Percentiles rank a stretch among this genome's conserved stretches.
Conservation (phyloP, 1,140 invertebrate genomes). For the Bombus superbus region DNA sequence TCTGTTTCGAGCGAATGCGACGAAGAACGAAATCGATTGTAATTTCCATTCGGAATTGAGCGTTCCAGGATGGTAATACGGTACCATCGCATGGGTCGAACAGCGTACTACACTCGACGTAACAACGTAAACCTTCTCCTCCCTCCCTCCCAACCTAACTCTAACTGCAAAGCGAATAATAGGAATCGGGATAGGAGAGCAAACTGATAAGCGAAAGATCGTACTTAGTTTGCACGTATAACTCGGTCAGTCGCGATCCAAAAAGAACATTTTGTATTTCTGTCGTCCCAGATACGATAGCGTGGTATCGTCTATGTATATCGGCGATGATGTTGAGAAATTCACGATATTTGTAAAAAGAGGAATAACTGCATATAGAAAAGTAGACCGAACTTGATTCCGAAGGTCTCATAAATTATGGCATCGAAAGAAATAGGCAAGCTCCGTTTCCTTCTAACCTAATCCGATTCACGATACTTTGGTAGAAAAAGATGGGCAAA, state of each 20-base stretch:
- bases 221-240: not conserved
- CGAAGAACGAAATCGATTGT: conserved; percentile 30
- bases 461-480: not conserved
- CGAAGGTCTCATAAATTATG: not conserved
- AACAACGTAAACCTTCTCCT: conserved; percentile 24
- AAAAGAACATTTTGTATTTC: not conserved
- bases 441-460: not conserved
- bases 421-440: not conserved
- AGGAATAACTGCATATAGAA: not conserved
- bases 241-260: not conserved
- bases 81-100: conserved; percentile 13
- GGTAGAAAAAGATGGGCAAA: not conserved
- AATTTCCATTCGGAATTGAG: conserved; percentile 39
- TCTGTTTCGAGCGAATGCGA: not conserved
- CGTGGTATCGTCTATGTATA: not conserved
- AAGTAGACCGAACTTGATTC: not conserved
- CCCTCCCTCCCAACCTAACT: not conserved
- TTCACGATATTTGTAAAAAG: too few species aligned
- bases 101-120: conserved; percentile 10
- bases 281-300: not conserved
- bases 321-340: not conserved
- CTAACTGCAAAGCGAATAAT: conserved; percentile 31
- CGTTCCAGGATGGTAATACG: not conserved
- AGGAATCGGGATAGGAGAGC: conserved; percentile 8
- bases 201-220: conserved; percentile 26